Evolutionary conservation across 1,140 invertebrate genomes (phyloP).

Genomic region (Listronotus bonariensis): DNA sequence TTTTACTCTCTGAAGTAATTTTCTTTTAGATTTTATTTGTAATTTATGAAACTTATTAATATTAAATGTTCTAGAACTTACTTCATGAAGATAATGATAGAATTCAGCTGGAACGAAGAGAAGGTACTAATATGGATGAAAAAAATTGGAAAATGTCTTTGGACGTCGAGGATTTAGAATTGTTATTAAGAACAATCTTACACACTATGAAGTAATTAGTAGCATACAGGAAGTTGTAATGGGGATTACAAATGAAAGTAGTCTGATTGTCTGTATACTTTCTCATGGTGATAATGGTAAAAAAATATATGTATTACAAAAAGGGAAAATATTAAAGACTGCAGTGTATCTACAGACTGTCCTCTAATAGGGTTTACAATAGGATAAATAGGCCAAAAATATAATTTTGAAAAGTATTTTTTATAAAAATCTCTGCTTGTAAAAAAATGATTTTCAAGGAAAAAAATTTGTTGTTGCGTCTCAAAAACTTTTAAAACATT

Average conservation of each 20-base stretch:
- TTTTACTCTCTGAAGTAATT: too few relatives aligned
- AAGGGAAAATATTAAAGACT: conserved; percentile 21
- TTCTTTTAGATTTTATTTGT: too few relatives aligned
- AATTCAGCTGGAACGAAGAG: conserved; percentile 38
- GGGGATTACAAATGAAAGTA: conserved; percentile 36
- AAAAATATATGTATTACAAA: too few relatives aligned
- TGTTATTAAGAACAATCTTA: conserved; percentile 34
- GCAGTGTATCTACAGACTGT: neutral
- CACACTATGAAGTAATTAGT: conserved; percentile 37
- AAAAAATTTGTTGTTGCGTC: too few relatives aligned
- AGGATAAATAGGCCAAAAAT: too few relatives aligned
- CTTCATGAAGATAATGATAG: conserved; percentile 24
- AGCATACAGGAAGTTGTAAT: conserved; percentile 30
- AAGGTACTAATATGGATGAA: conserved; percentile 43
- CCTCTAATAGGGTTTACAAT: neutral
- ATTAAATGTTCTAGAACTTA: conserved; percentile 35
- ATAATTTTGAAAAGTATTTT: too few relatives aligned
- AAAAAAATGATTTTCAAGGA: too few relatives aligned
- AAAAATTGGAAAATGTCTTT: conserved; percentile 40
- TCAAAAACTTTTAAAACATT: too few relatives aligned
- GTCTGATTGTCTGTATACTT: conserved; percentile 48
- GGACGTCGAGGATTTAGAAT: conserved; percentile 42
- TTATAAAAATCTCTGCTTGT: too few relatives aligned
- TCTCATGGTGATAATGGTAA: conserved; percentile 48
- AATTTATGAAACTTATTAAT: too few relatives aligned